A percentile compares a stretch with the other conserved stretches of the same genome.
Evolutionary conservation across 2,113 vertebrate genomes (phyloP).

Genomic region (Hemiscyllium ocellatum): DNA sequence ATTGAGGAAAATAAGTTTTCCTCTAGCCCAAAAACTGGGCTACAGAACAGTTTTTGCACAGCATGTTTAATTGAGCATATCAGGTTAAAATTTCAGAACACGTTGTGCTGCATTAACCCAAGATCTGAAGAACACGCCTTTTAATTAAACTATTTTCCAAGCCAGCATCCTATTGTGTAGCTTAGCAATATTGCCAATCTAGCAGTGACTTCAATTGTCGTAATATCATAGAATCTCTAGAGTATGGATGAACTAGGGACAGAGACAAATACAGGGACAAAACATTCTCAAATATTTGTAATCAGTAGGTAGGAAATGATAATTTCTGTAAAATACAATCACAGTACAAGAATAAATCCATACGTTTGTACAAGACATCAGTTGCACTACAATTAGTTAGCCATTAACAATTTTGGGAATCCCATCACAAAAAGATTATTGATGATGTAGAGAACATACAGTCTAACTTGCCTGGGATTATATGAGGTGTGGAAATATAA

Average conservation of each 20-base stretch:
- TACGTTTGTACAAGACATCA: neutral
- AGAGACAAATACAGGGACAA: neutral
- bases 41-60: neutral
- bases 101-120: neutral
- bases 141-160: neutral
- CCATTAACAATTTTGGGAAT: neutral
- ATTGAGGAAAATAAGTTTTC: neutral
- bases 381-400: neutral
- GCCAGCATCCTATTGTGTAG: neutral
- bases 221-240: neutral
- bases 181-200: neutral
- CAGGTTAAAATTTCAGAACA: neutral
- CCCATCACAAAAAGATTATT: neutral
- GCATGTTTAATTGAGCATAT: no score
- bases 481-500: neutral
- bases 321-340: neutral
- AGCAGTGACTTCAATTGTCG: neutral
- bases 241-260: neutral
- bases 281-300: neutral
- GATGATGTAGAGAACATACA: neutral
- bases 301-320: neutral
- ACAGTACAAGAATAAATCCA: neutral
- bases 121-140: neutral
- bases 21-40: neutral
- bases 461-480: neutral